Evolutionary conservation across 2,113 vertebrate species (phyloP).

Genomic region (Strix aluco): DNA sequence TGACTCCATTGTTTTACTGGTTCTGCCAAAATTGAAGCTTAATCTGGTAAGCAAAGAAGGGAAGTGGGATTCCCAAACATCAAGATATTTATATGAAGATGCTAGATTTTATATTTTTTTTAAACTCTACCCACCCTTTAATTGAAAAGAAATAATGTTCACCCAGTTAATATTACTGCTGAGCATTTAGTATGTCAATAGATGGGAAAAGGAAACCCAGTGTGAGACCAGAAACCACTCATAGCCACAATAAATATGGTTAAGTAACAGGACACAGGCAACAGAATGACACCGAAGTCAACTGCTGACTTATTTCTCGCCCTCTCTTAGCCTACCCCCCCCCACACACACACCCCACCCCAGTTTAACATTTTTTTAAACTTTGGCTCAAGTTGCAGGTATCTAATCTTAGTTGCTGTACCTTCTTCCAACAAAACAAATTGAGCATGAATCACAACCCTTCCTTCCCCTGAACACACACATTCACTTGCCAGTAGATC

Average conservation of each 20-base stretch:
- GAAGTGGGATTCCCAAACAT: background rate
- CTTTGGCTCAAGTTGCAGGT: background rate
- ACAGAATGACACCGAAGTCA: background rate
- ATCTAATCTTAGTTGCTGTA: constrained; percentile 16
- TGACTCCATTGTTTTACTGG: background rate
- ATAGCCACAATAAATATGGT: background rate
- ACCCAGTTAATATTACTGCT: background rate
- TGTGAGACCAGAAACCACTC: constrained; percentile 1
- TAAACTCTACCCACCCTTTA: background rate
- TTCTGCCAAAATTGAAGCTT: background rate
- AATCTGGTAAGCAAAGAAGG: background rate
- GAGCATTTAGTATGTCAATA: background rate
- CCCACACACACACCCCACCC: too few relatives aligned
- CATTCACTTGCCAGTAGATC: background rate
- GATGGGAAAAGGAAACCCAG: background rate
- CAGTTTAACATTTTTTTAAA: background rate
- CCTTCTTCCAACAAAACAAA: background rate
- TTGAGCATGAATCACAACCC: background rate
- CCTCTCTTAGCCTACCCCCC: background rate
- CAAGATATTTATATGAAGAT: background rate
- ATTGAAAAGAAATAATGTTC: background rate
- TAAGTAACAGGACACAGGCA: background rate
- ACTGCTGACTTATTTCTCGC: background rate
- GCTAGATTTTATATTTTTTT: background rate
- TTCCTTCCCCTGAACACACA: background rate